A percentile compares a stretch with the other conserved stretches of the same genome.
phyloP scores from a whole-genome alignment of 2,888 invertebrate genomes.

The Escarpia spicata region DNA sequence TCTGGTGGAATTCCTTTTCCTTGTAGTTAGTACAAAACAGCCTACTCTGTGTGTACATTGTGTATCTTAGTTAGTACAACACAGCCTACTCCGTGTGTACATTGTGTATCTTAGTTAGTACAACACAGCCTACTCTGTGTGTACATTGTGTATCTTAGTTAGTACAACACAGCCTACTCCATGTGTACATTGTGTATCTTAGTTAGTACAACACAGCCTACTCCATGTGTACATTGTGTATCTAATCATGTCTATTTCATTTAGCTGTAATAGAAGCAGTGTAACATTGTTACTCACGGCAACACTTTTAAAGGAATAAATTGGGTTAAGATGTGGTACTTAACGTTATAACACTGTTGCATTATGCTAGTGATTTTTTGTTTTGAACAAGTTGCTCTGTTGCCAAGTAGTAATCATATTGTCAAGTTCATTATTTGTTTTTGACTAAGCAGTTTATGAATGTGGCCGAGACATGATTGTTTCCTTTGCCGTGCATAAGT shows the following conservation, averaged over 20 bases:
- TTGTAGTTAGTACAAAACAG: neutral
- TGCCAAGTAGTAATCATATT: neutral
- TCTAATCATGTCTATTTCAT: neutral
- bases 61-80: neutral
- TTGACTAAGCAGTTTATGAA: neutral
- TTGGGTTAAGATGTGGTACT: neutral
- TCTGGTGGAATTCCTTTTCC: neutral
- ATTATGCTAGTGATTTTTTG: neutral
- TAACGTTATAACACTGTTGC: neutral
- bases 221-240: neutral
- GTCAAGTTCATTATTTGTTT: neutral
- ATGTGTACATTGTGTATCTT: too few species aligned
- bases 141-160: neutral
- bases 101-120: neutral
- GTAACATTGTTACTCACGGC: neutral
- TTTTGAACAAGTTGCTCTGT: neutral
- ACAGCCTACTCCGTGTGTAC: neutral
- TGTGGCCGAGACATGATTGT: neutral
- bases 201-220: too few species aligned
- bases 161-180: neutral
- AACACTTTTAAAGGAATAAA: neutral
- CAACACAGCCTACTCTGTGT: neutral
- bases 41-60: too few species aligned
- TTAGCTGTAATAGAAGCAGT: neutral
- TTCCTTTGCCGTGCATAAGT: neutral